phyloP scores from a whole-genome alignment of 2,888 invertebrate genomes.

The Fragum fragum region DNA sequence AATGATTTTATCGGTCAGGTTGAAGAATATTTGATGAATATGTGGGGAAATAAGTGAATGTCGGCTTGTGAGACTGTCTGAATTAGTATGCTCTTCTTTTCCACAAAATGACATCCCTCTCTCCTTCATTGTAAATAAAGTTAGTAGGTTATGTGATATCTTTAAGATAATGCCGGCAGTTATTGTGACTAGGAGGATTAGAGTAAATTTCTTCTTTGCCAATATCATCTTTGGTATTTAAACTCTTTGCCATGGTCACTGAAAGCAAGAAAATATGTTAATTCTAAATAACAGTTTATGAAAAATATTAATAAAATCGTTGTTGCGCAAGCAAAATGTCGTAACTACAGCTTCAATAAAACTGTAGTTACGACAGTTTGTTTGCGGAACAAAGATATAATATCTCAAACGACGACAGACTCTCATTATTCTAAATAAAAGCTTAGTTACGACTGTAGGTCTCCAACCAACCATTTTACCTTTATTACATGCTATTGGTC shows the following conservation, averaged over 20 bases:
- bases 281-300: too few species aligned
- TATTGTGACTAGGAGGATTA: not conserved
- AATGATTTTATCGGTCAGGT: conserved; percentile 36
- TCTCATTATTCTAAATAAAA: too few species aligned
- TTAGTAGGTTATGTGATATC: not conserved
- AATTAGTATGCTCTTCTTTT: too few species aligned
- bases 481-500: too few species aligned
- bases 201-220: not conserved
- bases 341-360: too few species aligned
- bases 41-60: conserved; percentile 18
- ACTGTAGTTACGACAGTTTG: too few species aligned
- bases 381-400: too few species aligned
- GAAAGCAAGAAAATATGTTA: not conserved
- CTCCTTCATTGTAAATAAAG: not conserved
- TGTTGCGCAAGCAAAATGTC: too few species aligned
- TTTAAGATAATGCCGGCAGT: not conserved
- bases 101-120: not conserved
- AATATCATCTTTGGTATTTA: not conserved
- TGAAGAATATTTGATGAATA: conserved; percentile 55
- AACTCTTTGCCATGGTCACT: not conserved
- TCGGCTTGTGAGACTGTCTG: not conserved
- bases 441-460: too few species aligned
- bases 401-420: too few species aligned
- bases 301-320: too few species aligned
- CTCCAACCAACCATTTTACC: too few species aligned